Evolutionary conservation across 53 echinoderm and acorn worm genomes (phyloP), one percentile per base, ranked within the genome.

Genomic region (Hippasteria phrygiana): DNA sequence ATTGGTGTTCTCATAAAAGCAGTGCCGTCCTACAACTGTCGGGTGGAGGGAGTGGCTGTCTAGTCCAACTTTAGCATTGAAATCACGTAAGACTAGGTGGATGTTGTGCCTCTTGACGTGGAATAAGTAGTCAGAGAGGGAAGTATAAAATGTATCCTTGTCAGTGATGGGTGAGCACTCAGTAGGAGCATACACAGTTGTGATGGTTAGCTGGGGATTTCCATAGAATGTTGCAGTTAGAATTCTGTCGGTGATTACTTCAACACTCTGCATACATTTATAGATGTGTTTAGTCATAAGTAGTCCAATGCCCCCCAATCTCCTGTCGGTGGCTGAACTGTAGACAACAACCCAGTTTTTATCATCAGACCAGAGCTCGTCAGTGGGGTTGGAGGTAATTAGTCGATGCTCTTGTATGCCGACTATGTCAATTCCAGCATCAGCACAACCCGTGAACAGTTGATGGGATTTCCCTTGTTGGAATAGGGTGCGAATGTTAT

Each of bases 301-400:
- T 50, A 80, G 18, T 7, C 90, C 55, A 45, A 80, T 59, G 35
- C 80, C 80, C 20, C 80, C 73, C 39, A 43, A 69, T 65, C 89
- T 77, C 65, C 29, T 4, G 5, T 27, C 16, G 1, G 76, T 84
- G 1, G 85, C 85, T 8, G 69, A 65, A 22, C 69, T 27, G 9
- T 84, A 84, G 35, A 84, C 24, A 11, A 82, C 8, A 17, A 82
- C 82, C 82, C 82, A 82, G 43, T 62, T 82, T 38, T 29, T 82
- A 31, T 82, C 82, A 63, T 82, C 82, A 35, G 82, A 82, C 82
- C 65, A 82, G 0, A 82, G 64, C 36, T 82, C 82, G 3, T 82
- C 41, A 17, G 63, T 82, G 0, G 24, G 56, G 8, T 1, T 7
- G 1, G 56, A 7, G 0, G 82, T 82, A 22, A 62, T 82, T 7